Percentiles rank a stretch among this genome's conserved stretches.
These are phyloP conservation scores for Hecatera dysodea DNA, from an alignment of 2,888 invertebrate genomes.

Conservation along the genomic window DNA sequence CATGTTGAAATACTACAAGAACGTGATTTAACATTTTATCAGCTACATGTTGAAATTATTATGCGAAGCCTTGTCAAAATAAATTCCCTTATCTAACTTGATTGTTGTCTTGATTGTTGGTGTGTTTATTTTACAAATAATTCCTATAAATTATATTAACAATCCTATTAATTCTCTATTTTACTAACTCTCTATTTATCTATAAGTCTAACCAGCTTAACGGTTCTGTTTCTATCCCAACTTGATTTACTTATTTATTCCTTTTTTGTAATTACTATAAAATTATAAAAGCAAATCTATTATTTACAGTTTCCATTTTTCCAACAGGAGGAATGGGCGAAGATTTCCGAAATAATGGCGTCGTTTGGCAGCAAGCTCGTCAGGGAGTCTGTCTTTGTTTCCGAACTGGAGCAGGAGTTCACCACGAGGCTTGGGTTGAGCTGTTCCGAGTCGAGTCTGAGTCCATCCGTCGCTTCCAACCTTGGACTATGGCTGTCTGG, in stretches of 20 bases:
- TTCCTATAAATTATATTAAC: too few species aligned
- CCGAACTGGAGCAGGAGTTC: slow-evolving; percentile 95
- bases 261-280: not conserved
- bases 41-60: not conserved
- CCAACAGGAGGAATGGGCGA: slow-evolving; percentile 97
- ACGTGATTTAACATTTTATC: not conserved
- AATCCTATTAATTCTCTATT: not conserved
- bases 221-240: not conserved
- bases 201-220: not conserved
- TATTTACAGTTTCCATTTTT: slow-evolving; percentile 46
- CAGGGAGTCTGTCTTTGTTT: slow-evolving; percentile 94
- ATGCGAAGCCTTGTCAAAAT: not conserved
- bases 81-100: not conserved
- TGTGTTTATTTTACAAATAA: not conserved
- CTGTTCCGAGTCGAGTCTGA: slow-evolving; percentile 90
- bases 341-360: slow-evolving; percentile 98
- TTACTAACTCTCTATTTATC: not conserved
- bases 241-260: not conserved
- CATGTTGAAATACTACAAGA: not conserved
- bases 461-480: slow-evolving; percentile 91
- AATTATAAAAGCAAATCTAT: slow-evolving; percentile 23
- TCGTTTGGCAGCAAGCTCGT: slow-evolving; percentile 97
- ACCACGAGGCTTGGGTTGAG: slow-evolving; percentile 93
- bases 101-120: not conserved
- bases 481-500: slow-evolving; percentile 95